These are phyloP conservation scores for Nettapus auritus DNA, from an alignment of 2,113 vertebrate genomes.

Conservation along the genomic window DNA sequence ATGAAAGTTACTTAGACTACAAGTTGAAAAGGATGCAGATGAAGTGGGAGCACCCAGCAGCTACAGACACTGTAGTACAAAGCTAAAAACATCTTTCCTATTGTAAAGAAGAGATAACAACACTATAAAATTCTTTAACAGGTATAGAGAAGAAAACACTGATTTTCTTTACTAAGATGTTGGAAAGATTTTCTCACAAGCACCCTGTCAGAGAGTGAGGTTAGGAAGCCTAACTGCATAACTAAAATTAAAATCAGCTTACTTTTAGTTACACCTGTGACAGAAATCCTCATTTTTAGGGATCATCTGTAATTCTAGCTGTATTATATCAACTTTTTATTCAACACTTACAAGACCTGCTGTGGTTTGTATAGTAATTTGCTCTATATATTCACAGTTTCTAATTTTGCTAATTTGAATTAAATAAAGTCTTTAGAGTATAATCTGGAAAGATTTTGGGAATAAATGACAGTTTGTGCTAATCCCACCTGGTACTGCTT, in stretches of 20 bases:
- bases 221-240: not conserved
- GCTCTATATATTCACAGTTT: not conserved
- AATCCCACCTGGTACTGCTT: slow-evolving; percentile 80
- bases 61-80: not conserved
- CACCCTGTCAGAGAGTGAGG: not conserved
- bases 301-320: not conserved
- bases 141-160: not conserved
- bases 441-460: not conserved
- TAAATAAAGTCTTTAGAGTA: not conserved
- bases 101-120: not conserved
- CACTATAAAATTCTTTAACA: not conserved
- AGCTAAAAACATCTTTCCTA: not conserved
- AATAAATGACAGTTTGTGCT: not conserved
- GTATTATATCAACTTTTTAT: not conserved
- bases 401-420: not conserved
- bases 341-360: not conserved
- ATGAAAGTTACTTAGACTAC: not conserved
- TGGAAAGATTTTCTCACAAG: not conserved
- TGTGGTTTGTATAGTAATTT: not conserved
- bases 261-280: not conserved
- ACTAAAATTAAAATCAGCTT: not conserved
- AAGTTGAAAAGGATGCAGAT: not conserved
- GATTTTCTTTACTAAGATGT: not conserved
- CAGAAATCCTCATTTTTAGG: not conserved
- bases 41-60: not conserved